These are phyloP conservation scores for Microplitis deprimator DNA, from an alignment of 2,888 invertebrate species.

Conservation along the genomic window DNA sequence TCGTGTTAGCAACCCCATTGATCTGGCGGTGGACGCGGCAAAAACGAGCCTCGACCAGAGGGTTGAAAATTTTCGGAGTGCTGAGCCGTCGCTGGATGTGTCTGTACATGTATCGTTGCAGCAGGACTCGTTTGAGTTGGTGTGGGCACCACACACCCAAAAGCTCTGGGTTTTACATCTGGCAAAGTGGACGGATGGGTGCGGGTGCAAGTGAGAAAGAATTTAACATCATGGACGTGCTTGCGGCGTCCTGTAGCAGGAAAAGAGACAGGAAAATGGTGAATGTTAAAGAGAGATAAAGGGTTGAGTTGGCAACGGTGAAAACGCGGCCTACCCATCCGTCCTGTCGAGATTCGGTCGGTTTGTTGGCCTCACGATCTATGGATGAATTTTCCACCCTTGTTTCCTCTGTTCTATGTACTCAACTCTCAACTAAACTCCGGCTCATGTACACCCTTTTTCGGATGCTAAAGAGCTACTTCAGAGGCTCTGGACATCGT, in stretches of 20 bases:
- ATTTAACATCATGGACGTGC: too few relatives aligned
- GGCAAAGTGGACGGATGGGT: neutral
- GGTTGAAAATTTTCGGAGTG: constrained; percentile 66
- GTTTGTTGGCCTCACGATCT: constrained; percentile 67
- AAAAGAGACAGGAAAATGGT: constrained; percentile 18
- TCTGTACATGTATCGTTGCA: constrained; percentile 36
- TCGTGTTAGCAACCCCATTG: constrained; percentile 71
- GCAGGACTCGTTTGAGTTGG: neutral
- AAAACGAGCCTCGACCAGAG: constrained; percentile 62
- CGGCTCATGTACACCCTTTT: neutral
- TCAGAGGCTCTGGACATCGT: constrained; percentile 56
- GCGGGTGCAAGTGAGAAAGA: constrained; percentile 4
- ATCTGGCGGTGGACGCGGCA: constrained; percentile 69
- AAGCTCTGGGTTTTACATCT: neutral
- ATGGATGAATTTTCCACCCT: constrained; percentile 59
- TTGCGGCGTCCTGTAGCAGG: neutral
- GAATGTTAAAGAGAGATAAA: constrained; percentile 17
- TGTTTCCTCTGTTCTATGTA: constrained; percentile 17
- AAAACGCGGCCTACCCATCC: constrained; percentile 64
- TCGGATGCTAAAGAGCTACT: constrained; percentile 37
- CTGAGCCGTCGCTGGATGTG: constrained; percentile 53
- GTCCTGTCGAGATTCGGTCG: constrained; percentile 66
- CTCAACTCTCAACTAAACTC: neutral
- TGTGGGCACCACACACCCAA: neutral
- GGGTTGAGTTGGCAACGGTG: constrained; percentile 56